Base-by-base conservation (phyloP, 64 coral and sea anemone genomes). In the Porites lutea region DNA sequence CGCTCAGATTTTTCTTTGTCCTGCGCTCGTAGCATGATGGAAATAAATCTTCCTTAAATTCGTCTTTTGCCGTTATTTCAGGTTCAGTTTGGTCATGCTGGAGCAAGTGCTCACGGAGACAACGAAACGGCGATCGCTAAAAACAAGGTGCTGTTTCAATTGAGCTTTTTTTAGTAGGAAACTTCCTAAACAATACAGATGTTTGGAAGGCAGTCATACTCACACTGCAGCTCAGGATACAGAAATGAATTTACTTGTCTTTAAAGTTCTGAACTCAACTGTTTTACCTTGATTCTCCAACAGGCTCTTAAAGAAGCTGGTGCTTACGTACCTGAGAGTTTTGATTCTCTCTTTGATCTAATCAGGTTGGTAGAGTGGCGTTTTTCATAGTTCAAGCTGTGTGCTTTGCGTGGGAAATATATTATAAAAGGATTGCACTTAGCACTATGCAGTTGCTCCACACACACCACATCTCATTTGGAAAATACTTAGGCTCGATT, bases 31-130 rank as follows among this genome's bases (percentile, higher is more conserved):
- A 0, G 1, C 27, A 37, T 37, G 27, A 37, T 37, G 27, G 27
- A 37, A 37, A 37, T 37, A 37, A 37, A 37, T 37, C 27, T 37
- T 37, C 27, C 27, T 37, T 37, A 37, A 37, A 37, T 37, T 37
- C 27, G 27, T 53, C 19, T n/a, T n/a, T 11, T 72, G 2, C 6
- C 27, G 27, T 37, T 37, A 37, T 13, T 4, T 87, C 79, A 99
- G 97, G 97, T 99, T 79, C 97, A 99, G 79, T 99, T 99, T 72
- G 97, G 97, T 23, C 97, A 99, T 62, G 97, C 97, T 22, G 97
- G 97, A 43, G 94, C 97, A 4, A 99, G 97, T 66, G 97, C 97
- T 71, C 97, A 99, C 83, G 90, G 83, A 43, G 92, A 96, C 10
- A 89, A 91, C 20, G 97, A 99, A 82, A 99, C 97, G 75, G 97